Conservation (phyloP, 2,797 vertebrate species). For the Uromys caudimaculatus region DNA sequence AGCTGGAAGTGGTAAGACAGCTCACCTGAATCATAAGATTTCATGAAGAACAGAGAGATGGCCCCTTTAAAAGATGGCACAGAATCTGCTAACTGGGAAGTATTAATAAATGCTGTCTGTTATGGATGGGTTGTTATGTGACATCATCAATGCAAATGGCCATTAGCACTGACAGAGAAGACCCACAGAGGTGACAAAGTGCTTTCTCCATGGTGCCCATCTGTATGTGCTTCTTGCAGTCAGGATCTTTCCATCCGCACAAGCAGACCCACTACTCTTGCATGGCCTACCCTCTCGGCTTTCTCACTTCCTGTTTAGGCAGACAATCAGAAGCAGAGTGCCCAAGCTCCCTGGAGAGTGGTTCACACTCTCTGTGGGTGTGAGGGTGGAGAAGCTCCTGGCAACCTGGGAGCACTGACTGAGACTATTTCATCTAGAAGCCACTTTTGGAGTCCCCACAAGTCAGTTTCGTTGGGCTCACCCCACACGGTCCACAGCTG, state of each 20-base stretch:
- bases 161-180: background rate
- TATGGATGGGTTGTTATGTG: background rate
- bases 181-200: background rate
- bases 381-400: background rate
- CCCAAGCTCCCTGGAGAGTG: background rate
- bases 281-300: background rate
- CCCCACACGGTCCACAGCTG: background rate
- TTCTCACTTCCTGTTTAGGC: slow-evolving; percentile 17
- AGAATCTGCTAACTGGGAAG: background rate
- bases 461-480: background rate
- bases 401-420: rapidly evolving
- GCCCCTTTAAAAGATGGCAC: background rate
- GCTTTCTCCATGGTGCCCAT: background rate
- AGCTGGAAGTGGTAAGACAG: background rate
- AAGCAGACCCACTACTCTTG: background rate
- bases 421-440: background rate
- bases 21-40: background rate
- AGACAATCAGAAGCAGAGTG: background rate
- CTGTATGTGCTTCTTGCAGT: background rate
- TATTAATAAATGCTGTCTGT: background rate
- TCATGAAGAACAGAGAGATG: background rate
- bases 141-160: background rate
- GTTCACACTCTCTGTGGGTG: background rate
- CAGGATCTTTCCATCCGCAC: background rate
- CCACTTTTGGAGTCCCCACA: background rate